phyloP scores from a whole-genome alignment of 2,113 vertebrate genomes.

The Kryptolebias marmoratus region DNA sequence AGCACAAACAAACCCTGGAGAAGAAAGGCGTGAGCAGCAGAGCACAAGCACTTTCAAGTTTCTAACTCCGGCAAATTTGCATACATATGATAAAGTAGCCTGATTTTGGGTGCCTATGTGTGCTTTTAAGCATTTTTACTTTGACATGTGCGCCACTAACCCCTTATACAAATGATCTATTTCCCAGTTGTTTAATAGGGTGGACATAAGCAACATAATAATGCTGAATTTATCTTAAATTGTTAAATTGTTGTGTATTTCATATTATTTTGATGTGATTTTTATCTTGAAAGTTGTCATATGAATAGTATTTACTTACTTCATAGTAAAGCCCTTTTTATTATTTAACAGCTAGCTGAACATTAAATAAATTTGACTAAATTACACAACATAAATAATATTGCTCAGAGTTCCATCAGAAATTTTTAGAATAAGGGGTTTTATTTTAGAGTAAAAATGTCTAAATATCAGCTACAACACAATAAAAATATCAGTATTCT shows the following conservation, averaged over 20 bases:
- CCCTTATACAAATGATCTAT: background rate
- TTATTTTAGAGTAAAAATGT: too few species aligned
- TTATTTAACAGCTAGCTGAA: background rate
- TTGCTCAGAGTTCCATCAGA: too few species aligned
- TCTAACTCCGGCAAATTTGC: slow-evolving; percentile 10
- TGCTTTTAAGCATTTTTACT: background rate
- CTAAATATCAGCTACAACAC: too few species aligned
- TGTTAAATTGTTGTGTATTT: too few species aligned
- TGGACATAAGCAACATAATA: background rate
- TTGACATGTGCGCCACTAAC: background rate
- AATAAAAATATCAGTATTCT: too few species aligned
- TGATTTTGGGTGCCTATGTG: background rate
- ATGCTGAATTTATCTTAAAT: too few species aligned
- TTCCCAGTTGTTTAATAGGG: background rate
- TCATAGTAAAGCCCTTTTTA: background rate
- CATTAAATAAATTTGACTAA: background rate
- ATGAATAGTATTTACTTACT: too few species aligned
- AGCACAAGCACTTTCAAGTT: slow-evolving; percentile 15
- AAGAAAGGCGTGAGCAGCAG: slow-evolving; percentile 19
- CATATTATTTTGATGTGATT: too few species aligned
- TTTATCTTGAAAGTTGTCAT: too few species aligned
- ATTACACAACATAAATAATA: too few species aligned
- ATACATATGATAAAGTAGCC: background rate
- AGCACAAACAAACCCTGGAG: slow-evolving; percentile 27
- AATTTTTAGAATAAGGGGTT: too few species aligned